Conservation (phyloP, 2,113 vertebrate genomes). For the Martes martes region DNA sequence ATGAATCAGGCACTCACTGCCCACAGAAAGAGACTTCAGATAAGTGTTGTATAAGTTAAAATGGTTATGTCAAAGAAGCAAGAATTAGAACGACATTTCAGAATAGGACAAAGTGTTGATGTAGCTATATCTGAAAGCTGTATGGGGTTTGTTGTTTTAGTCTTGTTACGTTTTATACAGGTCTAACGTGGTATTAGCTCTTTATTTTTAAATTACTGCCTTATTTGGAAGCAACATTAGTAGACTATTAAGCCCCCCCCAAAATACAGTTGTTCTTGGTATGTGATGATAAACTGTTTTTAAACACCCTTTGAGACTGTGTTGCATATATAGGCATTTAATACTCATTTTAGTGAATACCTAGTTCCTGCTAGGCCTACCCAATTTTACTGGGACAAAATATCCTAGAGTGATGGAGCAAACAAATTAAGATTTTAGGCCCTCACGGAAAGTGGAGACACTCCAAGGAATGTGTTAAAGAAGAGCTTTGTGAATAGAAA, state of each 20-base stretch:
- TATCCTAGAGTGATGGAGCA: not conserved
- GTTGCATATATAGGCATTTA: not conserved
- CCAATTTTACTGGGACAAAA: not conserved
- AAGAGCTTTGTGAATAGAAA: not conserved
- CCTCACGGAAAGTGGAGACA: not conserved
- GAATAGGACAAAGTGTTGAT: not conserved
- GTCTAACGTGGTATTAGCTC: not conserved
- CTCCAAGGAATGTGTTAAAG: not conserved
- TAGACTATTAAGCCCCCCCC: not conserved
- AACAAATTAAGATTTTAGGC: not conserved
- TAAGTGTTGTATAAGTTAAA: not conserved
- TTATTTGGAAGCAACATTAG: conserved; percentile 11
- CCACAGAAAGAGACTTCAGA: not conserved
- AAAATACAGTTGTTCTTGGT: not conserved
- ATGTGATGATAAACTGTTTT: not conserved
- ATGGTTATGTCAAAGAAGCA: not conserved
- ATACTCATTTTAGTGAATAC: not conserved
- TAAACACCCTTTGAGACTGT: not conserved
- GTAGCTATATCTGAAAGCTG: not conserved
- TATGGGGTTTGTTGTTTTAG: not conserved
- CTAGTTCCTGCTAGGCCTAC: not conserved
- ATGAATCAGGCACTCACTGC: not conserved
- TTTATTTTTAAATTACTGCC: not conserved
- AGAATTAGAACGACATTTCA: not conserved
- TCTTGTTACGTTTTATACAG: not conserved